Conservation (phyloP, 1,140 invertebrate genomes). For the Eumaeus atala region DNA sequence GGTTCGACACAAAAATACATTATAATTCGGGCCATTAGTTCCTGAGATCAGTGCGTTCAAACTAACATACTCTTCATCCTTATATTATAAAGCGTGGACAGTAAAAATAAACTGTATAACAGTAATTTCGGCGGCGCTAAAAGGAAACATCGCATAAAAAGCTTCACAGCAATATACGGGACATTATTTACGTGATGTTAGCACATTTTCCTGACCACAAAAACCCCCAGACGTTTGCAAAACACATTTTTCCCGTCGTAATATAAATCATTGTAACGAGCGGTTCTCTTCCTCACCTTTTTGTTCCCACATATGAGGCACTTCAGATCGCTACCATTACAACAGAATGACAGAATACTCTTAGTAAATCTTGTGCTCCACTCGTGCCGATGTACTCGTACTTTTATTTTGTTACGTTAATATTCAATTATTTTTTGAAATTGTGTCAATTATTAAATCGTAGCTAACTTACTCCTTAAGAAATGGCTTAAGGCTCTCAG, state of each 20-base stretch:
- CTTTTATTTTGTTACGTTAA: too few relatives aligned
- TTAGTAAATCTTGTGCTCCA: too few relatives aligned
- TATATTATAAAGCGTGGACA: too few relatives aligned
- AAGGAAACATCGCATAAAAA: conserved; percentile 2
- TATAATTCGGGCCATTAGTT: too few relatives aligned
- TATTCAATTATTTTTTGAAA: too few relatives aligned
- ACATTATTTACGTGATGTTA: conserved; percentile 16
- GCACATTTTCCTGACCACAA: conserved; percentile 38
- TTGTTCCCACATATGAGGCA: conserved; percentile 29
- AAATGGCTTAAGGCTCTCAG: too few relatives aligned
- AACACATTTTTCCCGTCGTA: conserved; percentile 29
- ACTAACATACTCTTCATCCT: too few relatives aligned
- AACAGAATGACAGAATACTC: not conserved
- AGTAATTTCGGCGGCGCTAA: not conserved
- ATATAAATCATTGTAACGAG: conserved; percentile 65
- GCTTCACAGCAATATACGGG: not conserved
- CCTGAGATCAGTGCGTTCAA: too few relatives aligned
- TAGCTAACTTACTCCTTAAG: too few relatives aligned
- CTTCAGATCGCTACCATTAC: conserved; percentile 4
- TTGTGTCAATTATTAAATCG: too few relatives aligned
- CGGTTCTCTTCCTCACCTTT: conserved; percentile 49
- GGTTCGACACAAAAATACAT: too few relatives aligned
- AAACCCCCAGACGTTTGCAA: conserved; percentile 25
- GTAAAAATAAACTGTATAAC: conserved; percentile 2
- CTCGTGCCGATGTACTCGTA: too few relatives aligned